These are phyloP conservation scores for Halcyon chelicuti DNA, from an alignment of 2,797 vertebrate genomes.

Conservation along the genomic window DNA sequence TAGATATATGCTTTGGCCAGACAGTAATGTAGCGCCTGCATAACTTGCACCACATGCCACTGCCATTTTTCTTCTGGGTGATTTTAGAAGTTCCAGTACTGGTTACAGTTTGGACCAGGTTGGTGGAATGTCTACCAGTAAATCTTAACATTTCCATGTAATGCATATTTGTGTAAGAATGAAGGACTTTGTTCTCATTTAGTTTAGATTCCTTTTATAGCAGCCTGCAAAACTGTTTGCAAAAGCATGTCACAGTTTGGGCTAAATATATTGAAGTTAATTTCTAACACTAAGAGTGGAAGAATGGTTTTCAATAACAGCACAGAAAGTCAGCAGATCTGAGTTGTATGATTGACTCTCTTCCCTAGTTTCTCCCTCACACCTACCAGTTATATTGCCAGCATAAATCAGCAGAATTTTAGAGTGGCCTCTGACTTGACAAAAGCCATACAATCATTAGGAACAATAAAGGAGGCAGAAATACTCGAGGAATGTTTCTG, in stretches of 20 bases:
- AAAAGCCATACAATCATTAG: neutral
- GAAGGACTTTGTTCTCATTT: constrained; percentile 15
- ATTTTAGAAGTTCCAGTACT: constrained; percentile 42
- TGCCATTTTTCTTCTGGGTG: neutral
- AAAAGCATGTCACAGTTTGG: neutral
- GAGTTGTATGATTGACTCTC: neutral
- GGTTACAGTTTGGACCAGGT: constrained; percentile 21
- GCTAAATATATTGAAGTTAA: constrained; percentile 21
- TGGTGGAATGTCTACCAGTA: constrained; percentile 18
- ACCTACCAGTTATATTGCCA: neutral
- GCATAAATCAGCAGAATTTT: neutral
- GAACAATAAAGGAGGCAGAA: neutral
- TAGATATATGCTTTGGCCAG: neutral
- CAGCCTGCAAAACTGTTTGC: constrained; percentile 5
- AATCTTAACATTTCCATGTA: constrained; percentile 4
- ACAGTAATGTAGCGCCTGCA: neutral
- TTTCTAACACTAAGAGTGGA: neutral
- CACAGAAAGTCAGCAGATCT: neutral
- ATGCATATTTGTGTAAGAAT: constrained; percentile 12
- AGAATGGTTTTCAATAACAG: neutral
- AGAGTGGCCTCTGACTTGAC: neutral
- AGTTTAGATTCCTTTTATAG: constrained; percentile 20
- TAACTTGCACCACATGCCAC: neutral
- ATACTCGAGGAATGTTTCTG: neutral
- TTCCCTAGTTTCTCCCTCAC: neutral